Evolutionary conservation across 2,888 invertebrate genomes (phyloP).

Genomic region (Leptopilina syphax): DNA sequence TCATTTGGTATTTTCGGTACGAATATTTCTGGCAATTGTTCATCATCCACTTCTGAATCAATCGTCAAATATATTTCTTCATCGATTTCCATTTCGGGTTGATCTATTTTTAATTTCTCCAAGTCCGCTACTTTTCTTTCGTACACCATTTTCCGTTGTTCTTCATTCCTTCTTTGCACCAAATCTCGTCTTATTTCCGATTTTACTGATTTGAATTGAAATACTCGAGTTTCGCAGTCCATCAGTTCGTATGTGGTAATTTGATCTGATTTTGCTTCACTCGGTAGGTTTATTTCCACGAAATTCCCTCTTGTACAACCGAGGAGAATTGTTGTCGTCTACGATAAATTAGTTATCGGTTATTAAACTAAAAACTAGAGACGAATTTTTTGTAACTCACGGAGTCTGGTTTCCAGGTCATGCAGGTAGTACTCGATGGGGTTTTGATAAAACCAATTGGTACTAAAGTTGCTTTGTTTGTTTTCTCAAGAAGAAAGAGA

Average conservation of each 20-base stretch:
- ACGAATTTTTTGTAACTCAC: conserved; percentile 71
- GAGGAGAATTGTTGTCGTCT: conserved; percentile 77
- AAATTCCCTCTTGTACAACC: conserved; percentile 80
- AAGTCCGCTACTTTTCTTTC: conserved; percentile 80
- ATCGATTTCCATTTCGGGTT: conserved; percentile 81
- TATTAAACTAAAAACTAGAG: background rate
- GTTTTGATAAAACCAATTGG: conserved; percentile 85
- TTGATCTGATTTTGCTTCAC: conserved; percentile 75
- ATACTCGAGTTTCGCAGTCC: conserved; percentile 69
- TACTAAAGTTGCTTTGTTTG: conserved; percentile 77
- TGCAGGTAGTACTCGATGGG: conserved; percentile 81
- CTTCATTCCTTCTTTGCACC: conserved; percentile 79
- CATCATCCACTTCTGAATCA: conserved; percentile 71
- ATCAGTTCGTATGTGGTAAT: conserved; percentile 76
- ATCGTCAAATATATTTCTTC: conserved; percentile 80
- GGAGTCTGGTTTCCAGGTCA: conserved; percentile 83
- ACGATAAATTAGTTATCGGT: conserved; percentile 42
- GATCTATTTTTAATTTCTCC: conserved; percentile 79
- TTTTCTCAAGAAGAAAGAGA: conserved; percentile 78
- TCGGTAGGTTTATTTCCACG: conserved; percentile 78
- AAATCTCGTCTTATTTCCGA: conserved; percentile 80
- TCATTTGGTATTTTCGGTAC: conserved; percentile 80
- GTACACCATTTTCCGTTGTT: conserved; percentile 74
- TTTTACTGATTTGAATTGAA: conserved; percentile 81
- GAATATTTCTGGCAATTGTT: conserved; percentile 76